Conservation (phyloP, 2,113 vertebrate genomes). For the Sceloporus undulatus region DNA sequence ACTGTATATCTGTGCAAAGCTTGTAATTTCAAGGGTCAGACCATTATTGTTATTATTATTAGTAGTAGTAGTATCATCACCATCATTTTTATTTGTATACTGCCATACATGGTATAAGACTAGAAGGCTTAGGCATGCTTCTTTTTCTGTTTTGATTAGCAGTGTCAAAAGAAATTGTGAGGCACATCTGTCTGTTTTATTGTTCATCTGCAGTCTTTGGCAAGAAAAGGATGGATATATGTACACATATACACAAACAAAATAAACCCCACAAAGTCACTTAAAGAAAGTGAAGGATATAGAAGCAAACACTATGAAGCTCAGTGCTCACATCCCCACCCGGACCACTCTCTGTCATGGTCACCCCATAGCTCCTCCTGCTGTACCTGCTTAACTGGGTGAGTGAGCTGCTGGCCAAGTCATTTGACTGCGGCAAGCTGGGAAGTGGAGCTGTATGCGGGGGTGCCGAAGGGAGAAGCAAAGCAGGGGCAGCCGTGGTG, state of each 20-base stretch:
- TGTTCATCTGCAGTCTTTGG: neutral
- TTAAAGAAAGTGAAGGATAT: neutral
- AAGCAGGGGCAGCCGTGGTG: slow-evolving; percentile 77
- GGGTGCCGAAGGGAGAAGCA: slow-evolving; percentile 82
- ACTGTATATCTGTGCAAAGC: too few relatives aligned
- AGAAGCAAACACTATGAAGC: rapidly evolving
- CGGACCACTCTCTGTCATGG: neutral
- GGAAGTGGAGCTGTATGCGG: slow-evolving; percentile 82
- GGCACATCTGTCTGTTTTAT: neutral
- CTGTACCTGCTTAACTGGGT: slow-evolving; percentile 90
- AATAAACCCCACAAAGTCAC: neutral
- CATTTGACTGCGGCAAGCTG: slow-evolving; percentile 81
- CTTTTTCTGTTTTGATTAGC: neutral
- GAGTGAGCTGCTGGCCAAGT: slow-evolving; percentile 84
- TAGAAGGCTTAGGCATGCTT: neutral
- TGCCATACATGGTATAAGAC: too few relatives aligned
- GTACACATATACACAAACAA: too few relatives aligned
- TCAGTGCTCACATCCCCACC: rapidly evolving
- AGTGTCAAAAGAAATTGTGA: too few relatives aligned
- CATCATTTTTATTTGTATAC: too few relatives aligned
- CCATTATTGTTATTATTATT: too few relatives aligned
- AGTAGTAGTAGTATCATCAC: too few relatives aligned
- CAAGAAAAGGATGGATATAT: neutral
- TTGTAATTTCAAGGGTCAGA: neutral
- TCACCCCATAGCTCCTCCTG: neutral